Conservation (phyloP, 2,113 vertebrate genomes). For the Mormoops blainvillei region DNA sequence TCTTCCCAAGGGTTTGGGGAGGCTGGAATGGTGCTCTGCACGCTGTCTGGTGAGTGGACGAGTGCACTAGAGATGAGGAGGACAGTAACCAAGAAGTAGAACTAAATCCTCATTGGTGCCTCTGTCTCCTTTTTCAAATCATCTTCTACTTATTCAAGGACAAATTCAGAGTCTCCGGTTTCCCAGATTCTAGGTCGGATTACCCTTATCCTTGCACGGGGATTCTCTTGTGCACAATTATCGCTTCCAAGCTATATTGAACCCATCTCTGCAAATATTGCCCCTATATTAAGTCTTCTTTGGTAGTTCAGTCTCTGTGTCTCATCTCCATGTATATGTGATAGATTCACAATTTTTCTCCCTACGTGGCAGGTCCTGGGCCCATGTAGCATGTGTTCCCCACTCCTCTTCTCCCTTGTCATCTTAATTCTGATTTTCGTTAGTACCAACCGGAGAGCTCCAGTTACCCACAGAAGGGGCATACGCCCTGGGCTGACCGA, state of each 20-base stretch:
- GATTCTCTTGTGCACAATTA: not conserved
- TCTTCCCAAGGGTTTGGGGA: not conserved
- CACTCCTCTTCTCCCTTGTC: not conserved
- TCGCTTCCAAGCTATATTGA: not conserved
- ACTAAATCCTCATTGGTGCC: not conserved
- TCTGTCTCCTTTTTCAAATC: not conserved
- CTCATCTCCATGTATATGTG: not conserved
- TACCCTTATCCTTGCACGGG: not conserved
- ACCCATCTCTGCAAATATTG: not conserved
- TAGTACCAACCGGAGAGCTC: not conserved
- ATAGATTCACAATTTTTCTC: not conserved
- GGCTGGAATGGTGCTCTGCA: not conserved
- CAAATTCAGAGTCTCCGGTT: not conserved
- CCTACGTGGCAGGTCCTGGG: not conserved
- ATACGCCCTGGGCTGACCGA: not conserved
- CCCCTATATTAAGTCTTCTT: not conserved
- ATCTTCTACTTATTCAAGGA: not conserved
- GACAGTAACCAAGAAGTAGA: not conserved
- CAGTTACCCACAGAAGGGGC: not conserved
- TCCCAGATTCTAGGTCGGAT: not conserved
- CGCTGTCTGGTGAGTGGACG: not conserved
- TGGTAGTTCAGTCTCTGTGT: not conserved
- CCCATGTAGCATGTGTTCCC: too few relatives aligned
- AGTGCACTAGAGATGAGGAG: too few relatives aligned
- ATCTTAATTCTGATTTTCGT: not conserved